These are phyloP conservation scores for Drosophila borborema DNA, from an alignment of 2,888 invertebrate genomes.

Conservation along the genomic window DNA sequence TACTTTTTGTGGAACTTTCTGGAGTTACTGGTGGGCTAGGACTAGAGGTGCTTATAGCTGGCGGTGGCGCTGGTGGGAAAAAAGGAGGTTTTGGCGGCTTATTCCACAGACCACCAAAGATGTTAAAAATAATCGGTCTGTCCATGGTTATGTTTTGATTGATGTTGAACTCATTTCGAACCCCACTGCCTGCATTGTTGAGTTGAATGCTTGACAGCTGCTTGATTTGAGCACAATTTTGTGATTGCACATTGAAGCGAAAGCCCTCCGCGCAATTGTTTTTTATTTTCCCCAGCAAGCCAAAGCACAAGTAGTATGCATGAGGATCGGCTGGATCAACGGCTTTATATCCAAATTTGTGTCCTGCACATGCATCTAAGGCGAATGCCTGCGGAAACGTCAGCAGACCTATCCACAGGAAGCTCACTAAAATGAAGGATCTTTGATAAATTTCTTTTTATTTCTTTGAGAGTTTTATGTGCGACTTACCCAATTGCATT, in stretches of 20 bases:
- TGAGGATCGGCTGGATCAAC: constrained; percentile 45
- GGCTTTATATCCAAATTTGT: constrained; percentile 62
- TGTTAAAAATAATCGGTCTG: constrained; percentile 56
- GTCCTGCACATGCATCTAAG: constrained; percentile 54
- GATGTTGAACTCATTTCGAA: constrained; percentile 36
- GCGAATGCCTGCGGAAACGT: constrained; percentile 54
- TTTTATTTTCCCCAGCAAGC: constrained; percentile 52
- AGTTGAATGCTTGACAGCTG: background rate
- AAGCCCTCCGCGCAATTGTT: constrained; percentile 51
- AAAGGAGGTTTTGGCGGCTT: constrained; percentile 11
- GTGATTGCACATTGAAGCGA: constrained; percentile 38
- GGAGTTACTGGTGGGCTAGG: background rate
- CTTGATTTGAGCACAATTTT: constrained; percentile 38
- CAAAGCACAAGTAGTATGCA: constrained; percentile 60
- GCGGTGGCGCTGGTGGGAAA: constrained; percentile 10
- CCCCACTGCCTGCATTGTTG: background rate
- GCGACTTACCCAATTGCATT: constrained; percentile 67
- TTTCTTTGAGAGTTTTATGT: background rate
- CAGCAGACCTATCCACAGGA: constrained; percentile 65
- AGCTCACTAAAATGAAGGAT: constrained; percentile 28
- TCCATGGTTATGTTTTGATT: constrained; percentile 54
- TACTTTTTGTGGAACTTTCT: background rate
- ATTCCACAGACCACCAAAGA: constrained; percentile 51
- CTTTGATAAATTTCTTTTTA: background rate
- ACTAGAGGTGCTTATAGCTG: background rate